Evolutionary conservation across 2,888 invertebrate species (phyloP).

Genomic region (Ptychoptera contaminata): DNA sequence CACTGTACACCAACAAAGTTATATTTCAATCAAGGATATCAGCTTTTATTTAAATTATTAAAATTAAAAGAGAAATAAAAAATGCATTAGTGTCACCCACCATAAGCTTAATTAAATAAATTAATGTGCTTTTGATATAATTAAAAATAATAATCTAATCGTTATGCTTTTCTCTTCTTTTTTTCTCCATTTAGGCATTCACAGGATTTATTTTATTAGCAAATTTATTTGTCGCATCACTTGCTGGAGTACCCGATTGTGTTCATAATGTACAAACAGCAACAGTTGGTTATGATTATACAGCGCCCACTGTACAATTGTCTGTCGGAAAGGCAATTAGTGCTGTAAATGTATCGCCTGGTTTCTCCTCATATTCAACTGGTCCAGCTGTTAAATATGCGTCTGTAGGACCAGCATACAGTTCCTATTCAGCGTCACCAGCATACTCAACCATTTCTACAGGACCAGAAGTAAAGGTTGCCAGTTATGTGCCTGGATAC

Average conservation of each 20-base stretch:
- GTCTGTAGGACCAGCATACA: conserved; percentile 20
- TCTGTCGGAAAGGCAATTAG: conserved; percentile 26
- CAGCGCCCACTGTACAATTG: conserved; percentile 37
- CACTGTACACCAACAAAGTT: too few relatives aligned
- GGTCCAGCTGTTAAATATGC: conserved; percentile 28
- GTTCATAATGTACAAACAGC: conserved; percentile 11
- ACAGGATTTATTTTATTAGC: conserved; percentile 21
- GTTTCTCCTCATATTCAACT: conserved; percentile 21
- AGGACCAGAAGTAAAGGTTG: conserved; percentile 20
- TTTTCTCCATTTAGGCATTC: conserved; percentile 15
- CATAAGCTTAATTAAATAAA: too few relatives aligned
- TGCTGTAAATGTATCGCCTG: conserved; percentile 20
- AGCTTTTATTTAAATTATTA: too few relatives aligned
- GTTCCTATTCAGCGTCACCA: conserved; percentile 21
- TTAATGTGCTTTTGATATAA: too few relatives aligned
- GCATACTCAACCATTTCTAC: conserved; percentile 22
- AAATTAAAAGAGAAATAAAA: too few relatives aligned
- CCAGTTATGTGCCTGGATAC: conserved; percentile 9
- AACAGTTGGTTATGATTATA: conserved; percentile 37
- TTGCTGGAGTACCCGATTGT: conserved; percentile 22
- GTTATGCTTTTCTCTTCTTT: not conserved
- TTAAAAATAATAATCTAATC: too few relatives aligned
- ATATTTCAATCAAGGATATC: too few relatives aligned
- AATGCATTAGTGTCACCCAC: too few relatives aligned
- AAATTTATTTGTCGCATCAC: conserved; percentile 16